phyloP scores from a whole-genome alignment of 2,113 vertebrate species.

The Procapra przewalskii region DNA sequence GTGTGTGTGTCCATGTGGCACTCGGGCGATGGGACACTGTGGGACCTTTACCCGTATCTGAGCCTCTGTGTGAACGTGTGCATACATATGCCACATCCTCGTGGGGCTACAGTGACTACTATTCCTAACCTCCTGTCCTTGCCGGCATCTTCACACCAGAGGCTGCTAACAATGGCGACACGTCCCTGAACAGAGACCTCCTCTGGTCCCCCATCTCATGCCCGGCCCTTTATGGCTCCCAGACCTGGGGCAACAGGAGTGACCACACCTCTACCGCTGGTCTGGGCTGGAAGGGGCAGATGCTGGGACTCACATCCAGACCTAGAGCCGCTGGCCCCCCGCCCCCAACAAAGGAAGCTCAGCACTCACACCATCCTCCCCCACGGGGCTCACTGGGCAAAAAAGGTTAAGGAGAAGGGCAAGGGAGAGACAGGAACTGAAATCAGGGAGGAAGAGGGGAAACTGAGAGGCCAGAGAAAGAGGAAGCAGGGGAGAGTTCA shows the following conservation, averaged over 20 bases:
- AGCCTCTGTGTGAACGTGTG: background rate
- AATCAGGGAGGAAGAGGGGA: background rate
- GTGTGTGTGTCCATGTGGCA: background rate
- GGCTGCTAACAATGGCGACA: background rate
- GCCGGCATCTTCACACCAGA: background rate
- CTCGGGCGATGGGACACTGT: background rate
- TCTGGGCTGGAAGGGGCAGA: background rate
- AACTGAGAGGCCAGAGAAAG: background rate
- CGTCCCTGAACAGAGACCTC: background rate
- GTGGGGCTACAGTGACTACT: background rate
- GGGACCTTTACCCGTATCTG: background rate
- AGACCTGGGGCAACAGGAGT: background rate
- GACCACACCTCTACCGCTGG: background rate
- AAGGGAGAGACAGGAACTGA: background rate
- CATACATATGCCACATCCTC: accelerated
- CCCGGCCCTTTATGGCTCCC: background rate
- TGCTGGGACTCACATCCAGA: background rate
- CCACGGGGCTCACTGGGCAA: background rate
- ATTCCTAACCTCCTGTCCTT: background rate
- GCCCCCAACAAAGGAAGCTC: background rate
- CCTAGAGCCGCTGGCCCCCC: background rate
- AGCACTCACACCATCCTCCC: background rate
- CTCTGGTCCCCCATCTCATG: background rate
- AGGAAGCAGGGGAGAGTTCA: conserved; percentile 26
- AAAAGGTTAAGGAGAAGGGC: background rate